These are phyloP conservation scores for Sparus aurata DNA, from an alignment of 2,797 vertebrate species.

Conservation along the genomic window DNA sequence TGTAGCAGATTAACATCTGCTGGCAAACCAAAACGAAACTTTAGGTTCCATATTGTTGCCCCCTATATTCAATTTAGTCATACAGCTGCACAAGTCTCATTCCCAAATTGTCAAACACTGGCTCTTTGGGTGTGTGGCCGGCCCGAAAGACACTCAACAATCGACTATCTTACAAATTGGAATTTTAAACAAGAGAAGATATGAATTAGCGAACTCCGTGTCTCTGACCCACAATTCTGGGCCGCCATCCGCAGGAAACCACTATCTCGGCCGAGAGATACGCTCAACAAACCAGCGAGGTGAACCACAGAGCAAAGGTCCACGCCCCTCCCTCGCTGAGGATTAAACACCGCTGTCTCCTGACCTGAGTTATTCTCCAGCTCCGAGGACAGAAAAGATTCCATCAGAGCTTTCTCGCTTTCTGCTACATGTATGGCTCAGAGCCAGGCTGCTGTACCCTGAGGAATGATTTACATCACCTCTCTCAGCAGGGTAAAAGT, in stretches of 20 bases:
- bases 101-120: too few species aligned
- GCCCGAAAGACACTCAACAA: too few species aligned
- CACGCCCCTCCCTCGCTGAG: neutral
- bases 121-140: too few species aligned
- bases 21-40: neutral
- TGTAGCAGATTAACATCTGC: neutral
- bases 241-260: conserved; percentile 7
- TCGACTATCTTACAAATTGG: too few species aligned
- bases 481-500: neutral
- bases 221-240: neutral
- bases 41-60: neutral
- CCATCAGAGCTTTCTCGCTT: neutral
- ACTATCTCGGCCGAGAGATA: neutral
- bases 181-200: neutral
- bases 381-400: conserved; percentile 10
- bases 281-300: neutral
- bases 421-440: neutral
- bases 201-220: neutral
- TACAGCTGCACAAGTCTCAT: neutral
- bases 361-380: conserved; percentile 36
- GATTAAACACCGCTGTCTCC: conserved; percentile 17
- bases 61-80: neutral
- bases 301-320: neutral
- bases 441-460: neutral
- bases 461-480: conserved; percentile 40